Percentiles rank a stretch among this genome's conserved stretches.
Evolutionary conservation across 2,797 vertebrate genomes (phyloP).

Genomic region (Gambusia yucatana): DNA sequence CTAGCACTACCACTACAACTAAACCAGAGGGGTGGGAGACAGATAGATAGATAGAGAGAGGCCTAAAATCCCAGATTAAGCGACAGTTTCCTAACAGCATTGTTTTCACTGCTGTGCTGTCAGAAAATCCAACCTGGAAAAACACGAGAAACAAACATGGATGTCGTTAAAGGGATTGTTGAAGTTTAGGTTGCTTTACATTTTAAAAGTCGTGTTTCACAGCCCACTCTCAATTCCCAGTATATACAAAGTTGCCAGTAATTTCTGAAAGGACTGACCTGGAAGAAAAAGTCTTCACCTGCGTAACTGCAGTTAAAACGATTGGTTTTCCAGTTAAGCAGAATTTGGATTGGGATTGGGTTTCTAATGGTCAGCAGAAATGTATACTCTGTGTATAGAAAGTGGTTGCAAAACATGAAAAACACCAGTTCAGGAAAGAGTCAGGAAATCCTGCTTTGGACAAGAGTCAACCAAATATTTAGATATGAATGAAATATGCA

Average conservation of each 20-base stretch:
- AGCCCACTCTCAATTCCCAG: conserved; percentile 63
- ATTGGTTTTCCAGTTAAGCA: conserved; percentile 9
- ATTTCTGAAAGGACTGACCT: conserved; percentile 38
- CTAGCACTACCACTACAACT: conserved; percentile 39
- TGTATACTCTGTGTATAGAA: conserved; percentile 62
- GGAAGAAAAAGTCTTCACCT: conserved; percentile 16
- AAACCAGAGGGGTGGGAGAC: conserved; percentile 14
- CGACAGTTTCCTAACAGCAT: conserved; percentile 59
- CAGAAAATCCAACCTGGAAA: conserved; percentile 77
- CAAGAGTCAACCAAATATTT: not conserved
- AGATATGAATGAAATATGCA: not conserved
- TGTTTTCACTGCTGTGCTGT: conserved; percentile 71
- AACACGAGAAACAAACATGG: conserved; percentile 70
- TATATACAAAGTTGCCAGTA: conserved; percentile 39
- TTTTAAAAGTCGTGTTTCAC: conserved; percentile 52
- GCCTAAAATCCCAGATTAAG: conserved; percentile 59
- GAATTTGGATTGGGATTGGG: not conserved
- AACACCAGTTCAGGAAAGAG: not conserved
- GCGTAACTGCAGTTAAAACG: not conserved
- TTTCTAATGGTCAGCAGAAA: conserved; percentile 71
- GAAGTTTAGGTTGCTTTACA: conserved; percentile 42
- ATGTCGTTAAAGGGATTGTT: conserved; percentile 60
- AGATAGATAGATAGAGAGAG: conserved; percentile 7
- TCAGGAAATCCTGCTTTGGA: not conserved
- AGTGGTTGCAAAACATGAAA: conserved; percentile 64